phyloP scores from a whole-genome alignment of 2,113 vertebrate genomes.

The Elgaria multicarinata region DNA sequence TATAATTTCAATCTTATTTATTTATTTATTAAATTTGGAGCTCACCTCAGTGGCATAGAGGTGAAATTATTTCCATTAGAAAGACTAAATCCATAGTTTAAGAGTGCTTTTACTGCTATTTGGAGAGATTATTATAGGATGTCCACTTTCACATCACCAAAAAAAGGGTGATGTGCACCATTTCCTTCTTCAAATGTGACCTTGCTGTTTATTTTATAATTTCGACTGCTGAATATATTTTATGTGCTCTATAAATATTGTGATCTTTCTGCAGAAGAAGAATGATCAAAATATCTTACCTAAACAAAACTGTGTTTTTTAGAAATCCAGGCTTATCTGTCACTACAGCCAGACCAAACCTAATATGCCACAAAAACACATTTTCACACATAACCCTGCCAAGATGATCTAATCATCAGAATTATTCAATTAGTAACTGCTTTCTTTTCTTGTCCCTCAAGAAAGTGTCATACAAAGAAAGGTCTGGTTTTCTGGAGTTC shows the following conservation, averaged over 20 bases:
- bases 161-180: no score
- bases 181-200: not conserved
- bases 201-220: not conserved
- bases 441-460: not conserved
- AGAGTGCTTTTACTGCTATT: not conserved
- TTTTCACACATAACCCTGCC: not conserved
- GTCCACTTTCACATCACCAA: not conserved
- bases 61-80: not conserved
- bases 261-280: not conserved
- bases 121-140: not conserved
- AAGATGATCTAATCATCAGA: not conserved
- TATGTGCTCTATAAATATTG: not conserved
- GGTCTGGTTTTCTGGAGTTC: not conserved
- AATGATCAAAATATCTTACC: not conserved
- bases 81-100: not conserved
- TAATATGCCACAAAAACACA: not conserved
- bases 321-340: not conserved
- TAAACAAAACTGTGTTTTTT: not conserved
- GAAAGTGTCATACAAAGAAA: not conserved
- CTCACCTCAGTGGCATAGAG: not conserved
- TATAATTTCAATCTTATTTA: not conserved
- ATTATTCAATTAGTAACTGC: not conserved
- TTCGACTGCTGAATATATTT: not conserved
- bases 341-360: not conserved
- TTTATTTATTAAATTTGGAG: slow-evolving; percentile 4